Evolutionary conservation across 2,113 vertebrate genomes (phyloP).

Genomic region (Cathartes aura): DNA sequence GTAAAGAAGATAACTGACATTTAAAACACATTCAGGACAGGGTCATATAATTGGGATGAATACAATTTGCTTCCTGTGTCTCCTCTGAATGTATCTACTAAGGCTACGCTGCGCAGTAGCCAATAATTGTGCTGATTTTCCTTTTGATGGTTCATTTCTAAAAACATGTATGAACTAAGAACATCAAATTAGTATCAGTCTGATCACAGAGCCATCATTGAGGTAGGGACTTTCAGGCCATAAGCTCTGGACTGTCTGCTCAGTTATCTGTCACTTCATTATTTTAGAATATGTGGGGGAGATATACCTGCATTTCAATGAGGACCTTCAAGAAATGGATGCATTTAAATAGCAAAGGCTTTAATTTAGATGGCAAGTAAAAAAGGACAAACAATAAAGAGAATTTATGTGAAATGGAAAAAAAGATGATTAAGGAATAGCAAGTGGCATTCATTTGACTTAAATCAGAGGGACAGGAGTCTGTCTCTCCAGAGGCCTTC

Average conservation of each 20-base stretch:
- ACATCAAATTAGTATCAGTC: not conserved
- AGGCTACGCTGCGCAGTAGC: not conserved
- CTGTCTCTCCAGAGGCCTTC: not conserved
- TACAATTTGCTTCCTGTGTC: not conserved
- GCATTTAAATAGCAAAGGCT: not conserved
- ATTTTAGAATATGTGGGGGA: not conserved
- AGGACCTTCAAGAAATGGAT: not conserved
- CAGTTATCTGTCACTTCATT: not conserved
- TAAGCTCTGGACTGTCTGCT: not conserved
- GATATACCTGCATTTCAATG: not conserved
- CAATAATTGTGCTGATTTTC: not conserved
- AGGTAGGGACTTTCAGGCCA: not conserved
- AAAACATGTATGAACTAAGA: not conserved
- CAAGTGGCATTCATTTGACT: not conserved
- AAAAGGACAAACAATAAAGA: not conserved
- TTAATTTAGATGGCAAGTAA: not conserved
- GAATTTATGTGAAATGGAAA: not conserved
- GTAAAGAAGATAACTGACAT: not conserved
- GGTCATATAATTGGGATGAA: not conserved
- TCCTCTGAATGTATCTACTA: not conserved
- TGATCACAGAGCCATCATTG: not conserved
- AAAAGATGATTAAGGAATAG: not conserved
- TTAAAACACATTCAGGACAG: constrained; percentile 34
- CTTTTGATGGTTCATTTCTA: not conserved
- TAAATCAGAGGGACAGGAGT: not conserved